A percentile compares a stretch with the other conserved stretches of the same genome.
phyloP scores from a whole-genome alignment of 1,140 invertebrate genomes.

The Neuroterus valhalla region DNA sequence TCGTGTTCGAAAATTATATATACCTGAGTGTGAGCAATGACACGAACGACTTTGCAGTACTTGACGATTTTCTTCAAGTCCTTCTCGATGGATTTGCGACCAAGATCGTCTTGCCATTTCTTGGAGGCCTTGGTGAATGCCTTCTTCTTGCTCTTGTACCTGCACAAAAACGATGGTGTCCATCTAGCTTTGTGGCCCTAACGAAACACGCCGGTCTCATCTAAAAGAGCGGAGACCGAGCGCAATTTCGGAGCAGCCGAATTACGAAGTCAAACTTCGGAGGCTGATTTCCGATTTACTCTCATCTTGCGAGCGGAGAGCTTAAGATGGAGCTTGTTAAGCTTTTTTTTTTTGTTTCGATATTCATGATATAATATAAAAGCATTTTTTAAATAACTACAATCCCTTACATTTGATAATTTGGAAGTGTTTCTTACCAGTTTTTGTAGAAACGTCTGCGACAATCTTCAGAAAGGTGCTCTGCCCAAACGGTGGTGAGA shows the following conservation, averaged over 20 bases:
- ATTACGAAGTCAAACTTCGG: slow-evolving; percentile 33
- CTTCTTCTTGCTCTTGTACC: slow-evolving; percentile 99
- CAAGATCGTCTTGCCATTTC: slow-evolving; percentile 98
- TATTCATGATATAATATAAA: slow-evolving; percentile 10
- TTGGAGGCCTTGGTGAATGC: slow-evolving; percentile 98
- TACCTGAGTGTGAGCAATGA: slow-evolving; percentile 97
- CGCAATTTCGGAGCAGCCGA: slow-evolving; percentile 57
- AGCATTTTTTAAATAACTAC: slow-evolving; percentile 22
- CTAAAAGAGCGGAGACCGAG: slow-evolving; percentile 56
- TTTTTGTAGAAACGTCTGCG: slow-evolving; percentile 99
- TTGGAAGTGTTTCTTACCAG: slow-evolving; percentile 83
- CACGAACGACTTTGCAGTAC: slow-evolving; percentile 97
- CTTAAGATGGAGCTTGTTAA: slow-evolving; percentile 44
- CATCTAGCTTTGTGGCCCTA: slow-evolving; percentile 46
- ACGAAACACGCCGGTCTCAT: slow-evolving; percentile 57
- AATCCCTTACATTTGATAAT: no score
- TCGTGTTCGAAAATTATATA: slow-evolving; percentile 13
- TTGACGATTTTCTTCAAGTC: slow-evolving; percentile 98
- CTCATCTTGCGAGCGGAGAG: slow-evolving; percentile 63
- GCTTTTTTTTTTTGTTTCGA: slow-evolving; percentile 4
- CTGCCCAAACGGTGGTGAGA: slow-evolving; percentile 97
- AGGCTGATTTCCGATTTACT: slow-evolving; percentile 54
- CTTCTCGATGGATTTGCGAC: slow-evolving; percentile 96
- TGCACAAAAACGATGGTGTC: slow-evolving; percentile 72
- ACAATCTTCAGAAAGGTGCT: slow-evolving; percentile 99